Base-by-base conservation (phyloP, 2,113 vertebrate species). In the Mola mola region DNA sequence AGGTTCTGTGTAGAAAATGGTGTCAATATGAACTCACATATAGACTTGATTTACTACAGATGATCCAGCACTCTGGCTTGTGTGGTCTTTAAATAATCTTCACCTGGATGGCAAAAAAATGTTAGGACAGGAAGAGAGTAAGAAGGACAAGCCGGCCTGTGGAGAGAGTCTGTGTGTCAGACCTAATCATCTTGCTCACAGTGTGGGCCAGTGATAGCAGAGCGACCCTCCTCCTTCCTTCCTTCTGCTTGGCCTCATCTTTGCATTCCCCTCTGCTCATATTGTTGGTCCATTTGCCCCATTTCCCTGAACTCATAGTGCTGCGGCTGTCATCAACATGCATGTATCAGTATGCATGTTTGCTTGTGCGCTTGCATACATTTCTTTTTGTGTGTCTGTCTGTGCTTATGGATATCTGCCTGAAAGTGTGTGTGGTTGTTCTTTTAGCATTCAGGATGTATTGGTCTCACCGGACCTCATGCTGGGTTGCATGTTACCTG, bases 161-260 rank as follows among this genome's bases (percentile, higher is more conserved):
- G 62, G 59, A 52, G 52, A 63, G 40, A 26, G 52, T 74, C 52
- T 29, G 28, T 40, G 53, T 82, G 67, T 81, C 75, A 57, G 48
- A 60, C 41, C 46, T 75, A 49, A 70, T 80, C 71, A 37, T 74
- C 62, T 47, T 56, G 46, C 55, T 17, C 41, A 36, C 75, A 4
- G 33, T 31, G 61, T 29, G 49, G 63, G 58, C 53, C 47, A 8
- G 19, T 25, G 60, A 75, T 21, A 50, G 56, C 6, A 42, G 34
- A 16, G 25, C 22, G 68, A 31, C 22, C 31, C 8, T 42, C 44
- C 13, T 51, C 37, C 28, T 26, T 50, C 36, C 56, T 46, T 68
- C 67, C 57, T 42, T 83, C 75, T 75, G 64, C 81, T 21, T 73
- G 72, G 47, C 62, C 73, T 81, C 57, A 50, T 53, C 55, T 29